phyloP scores from a whole-genome alignment of 2,888 invertebrate genomes.

The Dynastes grantii region DNA sequence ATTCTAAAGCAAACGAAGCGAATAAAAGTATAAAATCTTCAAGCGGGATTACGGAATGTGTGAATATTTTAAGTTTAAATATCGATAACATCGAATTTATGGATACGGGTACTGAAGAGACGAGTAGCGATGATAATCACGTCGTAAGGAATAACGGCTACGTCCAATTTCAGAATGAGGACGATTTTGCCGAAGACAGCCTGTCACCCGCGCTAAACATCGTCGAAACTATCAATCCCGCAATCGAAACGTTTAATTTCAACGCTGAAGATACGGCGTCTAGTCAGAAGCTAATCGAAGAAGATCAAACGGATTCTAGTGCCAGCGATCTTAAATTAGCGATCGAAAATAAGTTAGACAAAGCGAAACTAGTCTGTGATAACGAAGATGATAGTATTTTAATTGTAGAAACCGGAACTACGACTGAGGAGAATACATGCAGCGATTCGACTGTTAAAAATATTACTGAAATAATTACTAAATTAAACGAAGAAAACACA shows the following conservation, averaged over 20 bases:
- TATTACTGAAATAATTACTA: slow-evolving; percentile 62
- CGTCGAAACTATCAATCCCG: slow-evolving; percentile 64
- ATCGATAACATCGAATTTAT: slow-evolving; percentile 89
- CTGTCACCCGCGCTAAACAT: slow-evolving; percentile 64
- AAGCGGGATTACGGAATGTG: slow-evolving; percentile 61
- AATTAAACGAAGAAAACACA: slow-evolving; percentile 49
- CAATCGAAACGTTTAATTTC: slow-evolving; percentile 69
- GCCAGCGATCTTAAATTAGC: slow-evolving; percentile 47
- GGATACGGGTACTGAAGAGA: slow-evolving; percentile 86
- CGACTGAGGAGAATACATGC: slow-evolving; percentile 76
- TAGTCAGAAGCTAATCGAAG: slow-evolving; percentile 12
- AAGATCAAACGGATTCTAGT: slow-evolving; percentile 19
- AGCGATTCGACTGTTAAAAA: slow-evolving; percentile 70
- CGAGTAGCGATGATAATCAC: slow-evolving; percentile 76
- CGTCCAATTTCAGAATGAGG: slow-evolving; percentile 77
- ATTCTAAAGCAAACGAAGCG: slow-evolving; percentile 65
- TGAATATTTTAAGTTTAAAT: slow-evolving; percentile 70
- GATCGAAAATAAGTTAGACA: slow-evolving; percentile 51
- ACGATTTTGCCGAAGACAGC: slow-evolving; percentile 67
- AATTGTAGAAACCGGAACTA: slow-evolving; percentile 73
- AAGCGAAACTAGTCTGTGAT: slow-evolving; percentile 67
- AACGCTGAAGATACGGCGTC: slow-evolving; percentile 57
- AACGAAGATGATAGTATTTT: slow-evolving; percentile 76
- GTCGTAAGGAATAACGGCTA: slow-evolving; percentile 78
- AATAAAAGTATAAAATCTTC: slow-evolving; percentile 52